Evolutionary conservation across 2,113 vertebrate genomes (phyloP).

Genomic region (Gadus chalcogrammus): DNA sequence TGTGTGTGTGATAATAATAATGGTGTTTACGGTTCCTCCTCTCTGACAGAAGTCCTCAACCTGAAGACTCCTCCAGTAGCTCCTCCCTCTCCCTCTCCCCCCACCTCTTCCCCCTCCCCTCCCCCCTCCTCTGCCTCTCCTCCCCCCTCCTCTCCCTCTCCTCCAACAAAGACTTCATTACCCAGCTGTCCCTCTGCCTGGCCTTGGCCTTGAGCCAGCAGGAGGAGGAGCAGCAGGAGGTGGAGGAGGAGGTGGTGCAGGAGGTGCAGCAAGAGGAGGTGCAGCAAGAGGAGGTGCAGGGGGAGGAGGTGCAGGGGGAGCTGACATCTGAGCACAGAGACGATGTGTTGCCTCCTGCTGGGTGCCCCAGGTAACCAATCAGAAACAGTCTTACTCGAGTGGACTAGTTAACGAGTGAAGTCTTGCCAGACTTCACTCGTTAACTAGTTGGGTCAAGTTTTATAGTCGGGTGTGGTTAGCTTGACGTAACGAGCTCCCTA

Average conservation of each 20-base stretch:
- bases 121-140: conserved; percentile 74
- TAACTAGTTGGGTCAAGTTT: too few species aligned
- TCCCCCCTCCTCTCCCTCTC: conserved; percentile 78
- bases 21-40: conserved; percentile 5
- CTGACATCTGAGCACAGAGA: neutral
- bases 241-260: conserved; percentile 16
- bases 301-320: conserved; percentile 29
- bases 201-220: conserved; percentile 59
- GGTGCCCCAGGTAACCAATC: too few species aligned
- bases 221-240: neutral
- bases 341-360: too few species aligned
- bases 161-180: conserved; percentile 80
- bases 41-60: too few species aligned
- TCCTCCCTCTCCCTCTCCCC: too few species aligned
- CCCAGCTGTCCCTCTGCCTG: conserved; percentile 79
- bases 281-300: conserved; percentile 5
- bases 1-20: too few species aligned
- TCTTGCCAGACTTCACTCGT: too few species aligned
- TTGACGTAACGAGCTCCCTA: too few species aligned
- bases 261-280: conserved; percentile 13
- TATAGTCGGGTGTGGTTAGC: too few species aligned
- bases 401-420: too few species aligned
- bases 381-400: too few species aligned
- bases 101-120: conserved; percentile 47
- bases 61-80: too few species aligned